These are phyloP conservation scores for Megaceryle maxima DNA, from an alignment of 2,113 vertebrate species.

Conservation along the genomic window DNA sequence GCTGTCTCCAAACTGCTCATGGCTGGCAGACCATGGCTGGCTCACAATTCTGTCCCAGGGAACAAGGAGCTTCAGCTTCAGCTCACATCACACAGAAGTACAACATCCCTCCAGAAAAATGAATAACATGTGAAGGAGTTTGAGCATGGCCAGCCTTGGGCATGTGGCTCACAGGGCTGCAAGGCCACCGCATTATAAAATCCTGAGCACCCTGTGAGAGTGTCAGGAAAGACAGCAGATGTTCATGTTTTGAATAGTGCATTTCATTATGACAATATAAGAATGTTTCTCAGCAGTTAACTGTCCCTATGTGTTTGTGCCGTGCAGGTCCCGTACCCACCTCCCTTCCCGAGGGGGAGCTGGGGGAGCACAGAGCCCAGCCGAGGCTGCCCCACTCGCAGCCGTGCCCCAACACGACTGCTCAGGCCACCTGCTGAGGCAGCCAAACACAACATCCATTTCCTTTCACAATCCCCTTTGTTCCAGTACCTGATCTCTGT, in stretches of 20 bases:
- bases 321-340: rapidly evolving
- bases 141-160: rapidly evolving
- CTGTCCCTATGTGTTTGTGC: no score
- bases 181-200: not conserved
- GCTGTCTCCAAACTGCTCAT: not conserved
- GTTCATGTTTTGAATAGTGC: no score
- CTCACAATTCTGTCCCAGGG: not conserved
- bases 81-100: not conserved
- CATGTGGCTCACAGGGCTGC: not conserved
- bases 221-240: rapidly evolving
- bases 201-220: not conserved
- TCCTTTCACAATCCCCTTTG: not conserved
- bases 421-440: not conserved
- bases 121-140: not conserved
- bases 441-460: not conserved
- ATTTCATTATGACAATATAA: not conserved
- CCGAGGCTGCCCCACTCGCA: rapidly evolving
- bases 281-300: rapidly evolving
- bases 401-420: not conserved
- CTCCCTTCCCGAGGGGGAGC: not conserved
- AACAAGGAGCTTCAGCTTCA: not conserved
- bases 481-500: not conserved
- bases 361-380: rapidly evolving
- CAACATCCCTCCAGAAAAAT: not conserved
- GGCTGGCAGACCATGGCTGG: not conserved